phyloP scores from a whole-genome alignment of 1,140 invertebrate genomes.

The Caerostris darwini region DNA sequence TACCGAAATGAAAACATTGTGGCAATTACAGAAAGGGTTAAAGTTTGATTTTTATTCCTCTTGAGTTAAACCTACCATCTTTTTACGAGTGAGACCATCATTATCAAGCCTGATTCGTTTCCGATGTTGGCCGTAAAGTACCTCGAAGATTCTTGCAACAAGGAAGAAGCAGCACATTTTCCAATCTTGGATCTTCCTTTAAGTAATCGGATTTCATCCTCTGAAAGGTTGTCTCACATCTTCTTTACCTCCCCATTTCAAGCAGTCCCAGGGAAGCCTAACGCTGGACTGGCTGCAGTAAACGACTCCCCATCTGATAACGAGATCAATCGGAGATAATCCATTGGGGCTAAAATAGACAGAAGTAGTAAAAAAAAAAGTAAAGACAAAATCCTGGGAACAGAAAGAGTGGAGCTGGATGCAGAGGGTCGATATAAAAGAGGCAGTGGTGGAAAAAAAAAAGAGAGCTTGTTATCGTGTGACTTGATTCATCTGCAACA shows the following conservation, averaged over 20 bases:
- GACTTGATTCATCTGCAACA: constrained; percentile 75
- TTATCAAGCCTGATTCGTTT: constrained; percentile 26
- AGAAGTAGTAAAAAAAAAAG: not conserved
- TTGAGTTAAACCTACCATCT: no score
- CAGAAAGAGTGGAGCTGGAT: constrained; percentile 22
- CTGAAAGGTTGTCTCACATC: constrained; percentile 41
- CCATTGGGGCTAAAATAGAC: constrained; percentile 35
- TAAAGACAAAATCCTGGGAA: not conserved
- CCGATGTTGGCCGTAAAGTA: constrained; percentile 16
- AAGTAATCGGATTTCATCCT: constrained; percentile 53
- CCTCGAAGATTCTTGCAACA: not conserved
- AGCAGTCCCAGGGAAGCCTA: not conserved
- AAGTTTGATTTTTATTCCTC: no score
- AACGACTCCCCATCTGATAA: constrained; percentile 51
- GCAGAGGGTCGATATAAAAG: no score
- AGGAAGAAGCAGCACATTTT: not conserved
- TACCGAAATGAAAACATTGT: no score
- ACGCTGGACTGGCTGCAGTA: not conserved
- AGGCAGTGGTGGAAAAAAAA: no score
- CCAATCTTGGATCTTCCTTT: constrained; percentile 42
- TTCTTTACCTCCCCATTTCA: constrained; percentile 50
- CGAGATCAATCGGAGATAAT: constrained; percentile 70
- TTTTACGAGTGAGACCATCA: no score
- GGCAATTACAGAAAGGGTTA: no score
- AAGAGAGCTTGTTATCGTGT: constrained; percentile 72